Base-by-base conservation (phyloP, 2,888 invertebrate genomes). In the Invenusta paracnida region DNA sequence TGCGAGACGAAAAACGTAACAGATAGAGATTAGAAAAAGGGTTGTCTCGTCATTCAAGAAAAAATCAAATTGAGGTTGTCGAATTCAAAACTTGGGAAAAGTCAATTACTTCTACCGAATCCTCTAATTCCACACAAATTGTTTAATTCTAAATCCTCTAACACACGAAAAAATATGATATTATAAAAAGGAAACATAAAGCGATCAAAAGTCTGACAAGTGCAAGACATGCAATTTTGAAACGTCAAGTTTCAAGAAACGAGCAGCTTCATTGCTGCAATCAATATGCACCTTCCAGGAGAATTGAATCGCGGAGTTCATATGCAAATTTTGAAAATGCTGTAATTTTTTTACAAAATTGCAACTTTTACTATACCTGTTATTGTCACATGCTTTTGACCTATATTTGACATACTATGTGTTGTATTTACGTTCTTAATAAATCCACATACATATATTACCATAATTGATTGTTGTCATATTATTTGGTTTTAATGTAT, bases 161-260 rank as follows among this genome's bases (percentile, higher is more conserved):
- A n/a, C n/a, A n/a, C n/a, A n/a, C n/a, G n/a, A 73, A 73, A 73
- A 73, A 73, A 13, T 73, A 73, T 73, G 73, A 73, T 73, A 73
- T 73, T 23, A 73, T n/a, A 25, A 73, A 73, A 73, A 73, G 2
- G 2, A 73, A 73, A n/a, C 2, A 48, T 48, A 48, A 5, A 11
- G 48, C 48, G 5, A 48, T 48, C 48, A 48, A 48, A 48, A 48
- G 5, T 5, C 27, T 13, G 5, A 13, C 73, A 73, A 73, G 5
- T 73, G 5, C 73, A n/a, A n/a, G n/a, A n/a, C n/a, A n/a, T n/a
- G n/a, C n/a, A n/a, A n/a, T n/a, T n/a, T n/a, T n/a, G n/a, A n/a
- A n/a, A n/a, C n/a, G n/a, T 73, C 2, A 23, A 73, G 23, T 5
- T 5, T 73, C 2, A 73, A 73, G 73, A 5, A 13, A 73, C 2